phyloP scores from a whole-genome alignment of 2,113 vertebrate species.

The mouse (Mus musculus) region DNA sequence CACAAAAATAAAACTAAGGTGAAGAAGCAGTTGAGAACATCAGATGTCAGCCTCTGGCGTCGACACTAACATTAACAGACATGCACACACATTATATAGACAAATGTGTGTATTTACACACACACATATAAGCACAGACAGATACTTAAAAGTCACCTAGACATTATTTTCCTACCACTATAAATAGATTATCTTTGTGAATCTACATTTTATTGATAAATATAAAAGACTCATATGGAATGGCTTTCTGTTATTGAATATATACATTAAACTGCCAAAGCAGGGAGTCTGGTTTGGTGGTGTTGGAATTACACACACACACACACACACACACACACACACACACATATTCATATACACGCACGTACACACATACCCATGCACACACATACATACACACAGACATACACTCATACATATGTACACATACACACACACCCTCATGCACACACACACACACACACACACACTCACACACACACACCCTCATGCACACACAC shows the following conservation, averaged over 20 bases:
- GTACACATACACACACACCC: no score
- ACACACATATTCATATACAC: background rate
- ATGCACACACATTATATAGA: background rate
- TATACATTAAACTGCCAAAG: background rate
- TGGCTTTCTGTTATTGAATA: slow-evolving; percentile 52
- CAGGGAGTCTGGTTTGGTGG: background rate
- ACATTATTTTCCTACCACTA: slow-evolving; percentile 66
- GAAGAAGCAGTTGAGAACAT: background rate
- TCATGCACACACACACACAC: background rate
- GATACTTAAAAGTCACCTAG: slow-evolving; percentile 58
- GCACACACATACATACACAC: background rate
- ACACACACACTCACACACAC: background rate
- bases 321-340: rapidly evolving
- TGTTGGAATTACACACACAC: background rate
- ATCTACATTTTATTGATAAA: slow-evolving; percentile 21
- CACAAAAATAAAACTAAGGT: background rate
- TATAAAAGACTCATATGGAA: background rate
- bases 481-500: background rate
- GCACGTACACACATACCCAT: background rate
- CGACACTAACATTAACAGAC: background rate
- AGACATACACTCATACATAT: rapidly evolving
- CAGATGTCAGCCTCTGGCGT: background rate
- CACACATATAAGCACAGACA: background rate
- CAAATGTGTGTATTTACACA: background rate
- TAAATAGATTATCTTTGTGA: slow-evolving; percentile 60